Evolutionary conservation across 2,888 invertebrate genomes (phyloP).

Genomic region (Athripsodes cinereus): DNA sequence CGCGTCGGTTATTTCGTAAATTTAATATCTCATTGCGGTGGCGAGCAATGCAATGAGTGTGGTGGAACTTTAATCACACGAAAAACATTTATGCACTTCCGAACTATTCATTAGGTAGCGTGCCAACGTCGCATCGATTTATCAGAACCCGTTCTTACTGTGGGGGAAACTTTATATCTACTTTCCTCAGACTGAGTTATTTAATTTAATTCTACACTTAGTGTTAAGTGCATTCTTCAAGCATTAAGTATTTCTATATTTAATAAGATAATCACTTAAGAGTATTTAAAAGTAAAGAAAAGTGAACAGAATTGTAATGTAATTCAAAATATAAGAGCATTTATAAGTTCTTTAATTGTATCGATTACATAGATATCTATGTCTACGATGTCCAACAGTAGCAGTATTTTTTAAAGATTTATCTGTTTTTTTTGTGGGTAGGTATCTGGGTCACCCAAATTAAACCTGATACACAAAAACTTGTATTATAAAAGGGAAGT

Average conservation of each 20-base stretch:
- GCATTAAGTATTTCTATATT: neutral
- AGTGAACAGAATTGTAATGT: too few relatives aligned
- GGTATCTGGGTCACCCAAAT: too few relatives aligned
- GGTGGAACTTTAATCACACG: slow-evolving; percentile 16
- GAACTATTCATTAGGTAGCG: slow-evolving; percentile 14
- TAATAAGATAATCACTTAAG: neutral
- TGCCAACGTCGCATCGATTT: slow-evolving; percentile 12
- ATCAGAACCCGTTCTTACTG: neutral
- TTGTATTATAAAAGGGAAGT: too few relatives aligned
- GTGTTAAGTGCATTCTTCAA: neutral
- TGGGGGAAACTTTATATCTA: neutral
- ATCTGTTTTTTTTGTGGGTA: too few relatives aligned
- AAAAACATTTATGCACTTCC: slow-evolving; percentile 14
- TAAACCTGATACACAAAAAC: too few relatives aligned
- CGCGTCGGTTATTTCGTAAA: neutral
- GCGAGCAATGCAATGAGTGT: neutral
- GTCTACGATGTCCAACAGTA: too few relatives aligned
- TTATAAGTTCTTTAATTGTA: too few relatives aligned
- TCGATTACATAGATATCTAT: too few relatives aligned
- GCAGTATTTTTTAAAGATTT: too few relatives aligned
- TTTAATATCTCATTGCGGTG: slow-evolving; percentile 6
- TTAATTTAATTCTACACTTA: neutral
- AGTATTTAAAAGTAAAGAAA: too few relatives aligned
- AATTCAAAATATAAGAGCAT: too few relatives aligned
- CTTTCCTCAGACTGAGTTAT: neutral